Conservation (phyloP, 2,888 invertebrate genomes). For the Tenthredo distinguenda region DNA sequence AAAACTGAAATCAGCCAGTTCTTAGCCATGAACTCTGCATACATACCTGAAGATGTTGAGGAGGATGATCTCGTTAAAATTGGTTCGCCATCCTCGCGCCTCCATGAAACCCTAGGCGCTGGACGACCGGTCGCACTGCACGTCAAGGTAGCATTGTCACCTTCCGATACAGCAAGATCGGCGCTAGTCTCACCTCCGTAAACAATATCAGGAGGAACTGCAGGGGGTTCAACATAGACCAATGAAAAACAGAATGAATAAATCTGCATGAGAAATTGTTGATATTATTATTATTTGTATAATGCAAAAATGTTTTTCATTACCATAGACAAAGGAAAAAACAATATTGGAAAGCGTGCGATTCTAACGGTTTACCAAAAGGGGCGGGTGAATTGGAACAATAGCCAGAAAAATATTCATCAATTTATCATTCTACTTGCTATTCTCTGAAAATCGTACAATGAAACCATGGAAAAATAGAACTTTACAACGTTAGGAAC, state of each 20-base stretch:
- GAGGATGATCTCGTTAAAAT: slow-evolving; percentile 78
- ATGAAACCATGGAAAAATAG: neutral
- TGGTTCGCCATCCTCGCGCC: slow-evolving; percentile 82
- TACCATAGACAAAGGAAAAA: neutral
- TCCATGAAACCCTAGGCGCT: slow-evolving; percentile 81
- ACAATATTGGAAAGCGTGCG: neutral
- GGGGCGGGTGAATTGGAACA: neutral
- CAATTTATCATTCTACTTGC: neutral
- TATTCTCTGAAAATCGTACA: neutral
- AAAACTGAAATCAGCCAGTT: neutral
- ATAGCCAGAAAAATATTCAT: neutral
- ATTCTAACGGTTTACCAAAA: neutral
- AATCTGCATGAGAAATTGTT: neutral
- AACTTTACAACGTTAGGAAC: neutral
- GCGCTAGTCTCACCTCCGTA: slow-evolving; percentile 82
- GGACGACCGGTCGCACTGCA: slow-evolving; percentile 82
- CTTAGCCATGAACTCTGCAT: neutral
- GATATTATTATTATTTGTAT: neutral
- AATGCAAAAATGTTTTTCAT: neutral
- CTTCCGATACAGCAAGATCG: slow-evolving; percentile 82
- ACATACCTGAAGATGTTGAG: slow-evolving; percentile 43
- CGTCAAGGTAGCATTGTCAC: slow-evolving; percentile 82
- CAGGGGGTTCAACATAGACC: neutral
- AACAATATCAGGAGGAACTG: slow-evolving; percentile 83
- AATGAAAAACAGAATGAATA: neutral